Conservation (phyloP, 1,140 invertebrate species). For the Rhopalosiphum maidis region DNA sequence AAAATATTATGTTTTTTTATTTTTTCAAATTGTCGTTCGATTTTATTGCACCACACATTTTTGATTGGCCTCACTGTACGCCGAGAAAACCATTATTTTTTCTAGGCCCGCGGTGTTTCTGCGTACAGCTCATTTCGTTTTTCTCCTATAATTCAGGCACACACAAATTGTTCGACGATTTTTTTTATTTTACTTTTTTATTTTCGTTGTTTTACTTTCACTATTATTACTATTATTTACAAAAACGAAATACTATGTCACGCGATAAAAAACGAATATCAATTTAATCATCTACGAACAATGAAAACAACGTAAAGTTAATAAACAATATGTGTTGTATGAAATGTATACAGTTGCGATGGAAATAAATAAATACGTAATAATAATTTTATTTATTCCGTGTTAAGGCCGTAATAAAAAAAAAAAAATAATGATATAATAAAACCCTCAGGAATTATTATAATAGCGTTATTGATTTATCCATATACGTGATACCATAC, state of each 20-base stretch:
- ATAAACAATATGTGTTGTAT: conserved; percentile 10
- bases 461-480: conserved; percentile 2
- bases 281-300: conserved; percentile 21
- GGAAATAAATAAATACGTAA: background rate
- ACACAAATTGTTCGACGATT: background rate
- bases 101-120: background rate
- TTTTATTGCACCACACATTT: background rate
- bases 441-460: background rate
- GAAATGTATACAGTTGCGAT: background rate
- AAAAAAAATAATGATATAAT: background rate
- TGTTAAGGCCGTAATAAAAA: background rate
- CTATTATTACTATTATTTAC: background rate
- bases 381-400: conserved; percentile 12
- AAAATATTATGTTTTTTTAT: background rate
- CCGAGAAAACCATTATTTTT: background rate
- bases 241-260: background rate
- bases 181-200: background rate
- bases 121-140: background rate
- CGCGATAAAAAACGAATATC: conserved; percentile 15
- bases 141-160: background rate
- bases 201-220: background rate
- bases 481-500: background rate
- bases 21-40: background rate
- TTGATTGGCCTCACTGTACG: background rate
- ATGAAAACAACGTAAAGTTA: conserved; percentile 3